Conservation (phyloP, 2,888 invertebrate genomes). For the Brachyptera putata region DNA sequence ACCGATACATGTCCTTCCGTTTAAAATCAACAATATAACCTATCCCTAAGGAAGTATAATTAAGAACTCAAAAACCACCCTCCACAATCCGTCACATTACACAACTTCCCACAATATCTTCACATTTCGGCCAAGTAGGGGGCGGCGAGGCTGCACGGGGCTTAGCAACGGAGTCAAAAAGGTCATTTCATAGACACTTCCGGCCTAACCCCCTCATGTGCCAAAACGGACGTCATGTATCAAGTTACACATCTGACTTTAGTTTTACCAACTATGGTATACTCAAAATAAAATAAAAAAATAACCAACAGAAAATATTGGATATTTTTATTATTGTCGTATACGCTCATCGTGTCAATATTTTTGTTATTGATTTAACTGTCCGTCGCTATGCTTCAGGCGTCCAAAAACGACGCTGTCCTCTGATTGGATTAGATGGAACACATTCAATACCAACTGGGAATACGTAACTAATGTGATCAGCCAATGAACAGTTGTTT, state of each 20-base stretch:
- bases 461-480: constrained; percentile 27
- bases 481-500: constrained; percentile 26
- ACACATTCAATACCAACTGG: constrained; percentile 14
- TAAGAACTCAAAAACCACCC: too few species aligned
- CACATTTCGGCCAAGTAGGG: neutral
- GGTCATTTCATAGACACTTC: constrained; percentile 14
- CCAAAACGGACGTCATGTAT: constrained; percentile 19
- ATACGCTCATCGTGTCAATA: neutral
- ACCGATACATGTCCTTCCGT: too few species aligned
- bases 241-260: constrained; percentile 15
- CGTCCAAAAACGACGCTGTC: constrained; percentile 39
- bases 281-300: too few species aligned
- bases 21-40: too few species aligned
- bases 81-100: too few species aligned
- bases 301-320: too few species aligned
- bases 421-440: constrained; percentile 27
- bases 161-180: too few species aligned
- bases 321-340: neutral
- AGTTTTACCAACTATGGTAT: too few species aligned
- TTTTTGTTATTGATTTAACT: constrained; percentile 6
- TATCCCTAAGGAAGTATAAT: too few species aligned
- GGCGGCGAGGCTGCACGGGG: neutral
- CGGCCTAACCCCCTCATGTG: constrained; percentile 13
- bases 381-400: constrained; percentile 5
- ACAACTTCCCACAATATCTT: neutral